phyloP scores from a whole-genome alignment of 2,797 vertebrate species.

The Trematomus bernacchii region DNA sequence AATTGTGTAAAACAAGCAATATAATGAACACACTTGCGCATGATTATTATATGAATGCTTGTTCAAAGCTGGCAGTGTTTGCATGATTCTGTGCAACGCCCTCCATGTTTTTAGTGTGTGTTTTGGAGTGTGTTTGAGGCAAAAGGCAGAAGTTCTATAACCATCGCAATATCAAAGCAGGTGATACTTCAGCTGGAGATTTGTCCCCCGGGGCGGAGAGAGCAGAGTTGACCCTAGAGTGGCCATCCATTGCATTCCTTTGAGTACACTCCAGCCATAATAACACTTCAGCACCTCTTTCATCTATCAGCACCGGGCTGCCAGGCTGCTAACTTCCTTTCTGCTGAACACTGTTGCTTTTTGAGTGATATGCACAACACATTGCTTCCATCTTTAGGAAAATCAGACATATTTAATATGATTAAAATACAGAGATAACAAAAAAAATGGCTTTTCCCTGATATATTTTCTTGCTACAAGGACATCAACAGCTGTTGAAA shows the following conservation, averaged over 20 bases:
- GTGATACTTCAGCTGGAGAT: slow-evolving; percentile 74
- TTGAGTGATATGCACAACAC: slow-evolving; percentile 27
- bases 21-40: slow-evolving; percentile 11
- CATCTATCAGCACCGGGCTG: slow-evolving; percentile 69
- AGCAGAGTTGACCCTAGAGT: slow-evolving; percentile 76
- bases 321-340: slow-evolving; percentile 62
- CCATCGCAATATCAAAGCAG: slow-evolving; percentile 72
- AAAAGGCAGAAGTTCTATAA: slow-evolving; percentile 50
- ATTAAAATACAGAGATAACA: neutral
- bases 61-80: slow-evolving; percentile 1
- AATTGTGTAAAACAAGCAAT: slow-evolving; percentile 24
- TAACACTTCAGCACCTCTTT: slow-evolving; percentile 78
- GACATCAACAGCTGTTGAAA: slow-evolving; percentile 56
- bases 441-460: neutral
- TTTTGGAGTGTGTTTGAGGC: slow-evolving; percentile 12
- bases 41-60: slow-evolving; percentile 2
- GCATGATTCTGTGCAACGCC: neutral
- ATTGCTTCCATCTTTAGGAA: slow-evolving; percentile 5
- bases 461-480: slow-evolving; percentile 21
- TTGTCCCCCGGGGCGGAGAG: slow-evolving; percentile 58
- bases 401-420: neutral
- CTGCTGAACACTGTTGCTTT: slow-evolving; percentile 24
- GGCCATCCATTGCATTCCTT: slow-evolving; percentile 77
- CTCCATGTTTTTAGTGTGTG: slow-evolving; percentile 9
- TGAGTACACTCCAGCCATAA: slow-evolving; percentile 78